Conservation (phyloP, 2,888 invertebrate genomes). For the Homarus gammarus region DNA sequence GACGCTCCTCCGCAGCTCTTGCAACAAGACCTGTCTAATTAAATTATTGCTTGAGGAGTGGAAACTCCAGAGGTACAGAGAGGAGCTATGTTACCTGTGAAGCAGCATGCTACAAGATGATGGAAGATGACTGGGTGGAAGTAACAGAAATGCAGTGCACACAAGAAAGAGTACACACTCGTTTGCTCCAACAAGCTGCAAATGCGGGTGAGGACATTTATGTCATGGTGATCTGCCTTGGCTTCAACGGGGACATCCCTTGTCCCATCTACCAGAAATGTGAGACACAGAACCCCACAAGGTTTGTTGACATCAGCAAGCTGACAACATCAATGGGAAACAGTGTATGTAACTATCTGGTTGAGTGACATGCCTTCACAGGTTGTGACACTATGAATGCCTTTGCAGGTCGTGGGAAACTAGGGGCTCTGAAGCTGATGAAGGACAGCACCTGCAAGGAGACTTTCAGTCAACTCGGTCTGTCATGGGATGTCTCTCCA, state of each 20-base stretch:
- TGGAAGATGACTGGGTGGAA: neutral
- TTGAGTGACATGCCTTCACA: neutral
- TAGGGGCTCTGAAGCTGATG: neutral
- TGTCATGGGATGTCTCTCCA: neutral
- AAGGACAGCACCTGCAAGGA: neutral
- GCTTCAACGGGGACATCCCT: neutral
- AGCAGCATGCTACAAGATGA: neutral
- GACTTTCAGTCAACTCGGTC: neutral
- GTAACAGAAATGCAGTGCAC: neutral
- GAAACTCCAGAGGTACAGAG: neutral
- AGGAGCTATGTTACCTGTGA: neutral
- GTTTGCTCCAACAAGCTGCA: no score
- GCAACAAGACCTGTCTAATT: neutral
- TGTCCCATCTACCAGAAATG: neutral
- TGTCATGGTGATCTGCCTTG: neutral
- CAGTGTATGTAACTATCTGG: neutral
- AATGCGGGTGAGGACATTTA: neutral
- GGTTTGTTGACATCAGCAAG: neutral
- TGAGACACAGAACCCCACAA: neutral
- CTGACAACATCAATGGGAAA: neutral
- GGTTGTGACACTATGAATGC: neutral
- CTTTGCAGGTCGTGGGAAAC: conserved; percentile 7
- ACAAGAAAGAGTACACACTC: no score
- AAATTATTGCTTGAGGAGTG: conserved; percentile 17
- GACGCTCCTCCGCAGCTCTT: neutral